Conservation (phyloP, 2,888 invertebrate species). For the Apodemia zela region DNA sequence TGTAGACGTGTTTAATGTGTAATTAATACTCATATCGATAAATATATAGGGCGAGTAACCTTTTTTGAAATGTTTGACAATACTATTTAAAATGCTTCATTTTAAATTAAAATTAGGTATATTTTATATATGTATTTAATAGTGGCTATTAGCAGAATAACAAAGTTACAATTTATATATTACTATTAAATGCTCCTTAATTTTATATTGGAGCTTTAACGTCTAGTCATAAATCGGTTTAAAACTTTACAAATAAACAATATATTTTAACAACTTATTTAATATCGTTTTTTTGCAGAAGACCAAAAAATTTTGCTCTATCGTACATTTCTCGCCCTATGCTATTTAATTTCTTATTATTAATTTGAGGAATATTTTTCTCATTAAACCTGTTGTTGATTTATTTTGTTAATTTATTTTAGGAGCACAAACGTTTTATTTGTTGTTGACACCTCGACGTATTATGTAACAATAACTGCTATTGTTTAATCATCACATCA, state of each 20-base stretch:
- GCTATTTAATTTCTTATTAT: conserved; percentile 47
- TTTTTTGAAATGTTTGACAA: conserved; percentile 70
- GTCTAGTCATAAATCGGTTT: conserved; percentile 56
- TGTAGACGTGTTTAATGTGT: conserved; percentile 37
- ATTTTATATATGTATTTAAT: conserved; percentile 27
- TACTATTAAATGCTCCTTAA: conserved; percentile 10
- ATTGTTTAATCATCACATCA: conserved; percentile 76
- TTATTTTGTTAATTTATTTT: conserved; percentile 78
- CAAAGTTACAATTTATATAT: conserved; percentile 26
- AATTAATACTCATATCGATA: conserved; percentile 55
- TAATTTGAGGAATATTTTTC: conserved; percentile 52
- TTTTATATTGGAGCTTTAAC: conserved; percentile 36
- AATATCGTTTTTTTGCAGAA: neutral
- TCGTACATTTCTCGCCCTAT: conserved; percentile 67
- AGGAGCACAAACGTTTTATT: conserved; percentile 77
- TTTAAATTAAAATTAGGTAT: conserved; percentile 36
- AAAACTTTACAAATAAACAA: neutral
- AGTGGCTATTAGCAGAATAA: conserved; percentile 30
- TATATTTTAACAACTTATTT: neutral
- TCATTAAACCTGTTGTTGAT: conserved; percentile 63
- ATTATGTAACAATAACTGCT: conserved; percentile 70
- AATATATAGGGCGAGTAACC: conserved; percentile 65
- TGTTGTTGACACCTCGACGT: conserved; percentile 74
- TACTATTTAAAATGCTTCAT: conserved; percentile 66
- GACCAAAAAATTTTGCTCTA: conserved; percentile 24